Evolutionary conservation across 2,888 invertebrate species (phyloP), one percentile per base, ranked within the genome.

Genomic region (Megalurothrips usitatus): DNA sequence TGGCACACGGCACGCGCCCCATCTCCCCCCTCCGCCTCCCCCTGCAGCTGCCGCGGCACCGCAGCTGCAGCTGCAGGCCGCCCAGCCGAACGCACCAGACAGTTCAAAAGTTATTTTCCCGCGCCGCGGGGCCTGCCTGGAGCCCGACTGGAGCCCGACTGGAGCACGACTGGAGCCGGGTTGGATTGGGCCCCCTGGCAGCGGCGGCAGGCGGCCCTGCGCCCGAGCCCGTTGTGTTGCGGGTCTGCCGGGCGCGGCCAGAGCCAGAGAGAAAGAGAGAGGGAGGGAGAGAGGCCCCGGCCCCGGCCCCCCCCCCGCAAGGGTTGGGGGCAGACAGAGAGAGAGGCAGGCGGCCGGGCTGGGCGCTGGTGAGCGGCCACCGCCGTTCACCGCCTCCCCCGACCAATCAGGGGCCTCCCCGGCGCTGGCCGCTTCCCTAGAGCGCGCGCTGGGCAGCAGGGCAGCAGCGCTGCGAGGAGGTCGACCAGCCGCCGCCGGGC

Each of bases 391-490:
- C 58, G 58, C 58, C 19, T n/a, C 58, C 58, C 19, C 14, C 58
- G 58, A 58, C 58, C 58, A 58, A 58, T 58, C 58, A 58, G 23
- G 9, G 26, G 12, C 11, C 68, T 11, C 23, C 23, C 23, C 10
- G 23, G 26, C 12, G 23, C 26, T 26, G 68, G 68, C 68, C 68
- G 68, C 68, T 75, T 75, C 68, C 68, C 68, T 75, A 26, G 26
- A 23, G 68, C 68, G 68, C 68, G 68, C 68, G 68, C 68, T 75
- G 68, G 68, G 11, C 23, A 26, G 23, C 68, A 23, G 68, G 68
- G 10, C 23, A 12, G 23, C 68, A 75, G 68, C 11, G 68, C 11
- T 26, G 68, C 68, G 68, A 75, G 68, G 68, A 75, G 68, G 68
- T 75, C 23, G 68, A n/a, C 68, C n/a, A 4, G 68, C n/a, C 23